These are phyloP conservation scores for Syrmaticus mikado DNA, from an alignment of 2,113 vertebrate genomes.

Conservation along the genomic window DNA sequence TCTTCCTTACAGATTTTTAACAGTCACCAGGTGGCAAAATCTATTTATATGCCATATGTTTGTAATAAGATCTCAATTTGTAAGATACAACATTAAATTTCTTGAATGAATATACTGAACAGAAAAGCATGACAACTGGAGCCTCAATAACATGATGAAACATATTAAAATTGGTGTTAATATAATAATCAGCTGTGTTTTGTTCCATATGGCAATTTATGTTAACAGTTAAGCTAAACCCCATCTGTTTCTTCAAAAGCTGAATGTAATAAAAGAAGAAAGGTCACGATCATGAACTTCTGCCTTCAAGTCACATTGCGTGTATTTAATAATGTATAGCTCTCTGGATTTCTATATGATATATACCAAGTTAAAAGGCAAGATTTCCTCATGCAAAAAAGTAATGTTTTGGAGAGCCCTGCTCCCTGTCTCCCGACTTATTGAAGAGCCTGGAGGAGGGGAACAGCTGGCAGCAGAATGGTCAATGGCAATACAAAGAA, in stretches of 20 bases:
- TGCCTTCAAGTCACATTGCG: background rate
- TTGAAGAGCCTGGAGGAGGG: background rate
- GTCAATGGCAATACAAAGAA: background rate
- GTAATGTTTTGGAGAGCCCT: background rate
- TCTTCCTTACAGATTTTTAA: conserved; percentile 54
- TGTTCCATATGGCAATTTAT: conserved; percentile 81
- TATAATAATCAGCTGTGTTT: conserved; percentile 81
- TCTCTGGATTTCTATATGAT: conserved; percentile 12
- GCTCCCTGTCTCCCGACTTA: background rate
- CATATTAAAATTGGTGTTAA: conserved; percentile 79
- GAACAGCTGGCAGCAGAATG: background rate
- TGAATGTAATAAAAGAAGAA: conserved; percentile 53
- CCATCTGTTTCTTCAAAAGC: conserved; percentile 81
- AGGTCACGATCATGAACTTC: conserved; percentile 54
- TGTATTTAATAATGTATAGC: conserved; percentile 34
- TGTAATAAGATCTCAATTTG: conserved; percentile 58
- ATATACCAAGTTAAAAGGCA: conserved; percentile 41
- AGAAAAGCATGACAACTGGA: conserved; percentile 72
- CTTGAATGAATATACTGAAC: conserved; percentile 69
- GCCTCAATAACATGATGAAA: conserved; percentile 72
- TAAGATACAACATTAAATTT: conserved; percentile 65
- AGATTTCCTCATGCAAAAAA: background rate
- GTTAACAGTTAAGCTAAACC: conserved; percentile 77
- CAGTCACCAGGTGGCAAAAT: conserved; percentile 72
- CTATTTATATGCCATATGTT: conserved; percentile 72